Evolutionary conservation across 1,140 invertebrate species (phyloP).

Genomic region (Saccostrea glomerata): DNA sequence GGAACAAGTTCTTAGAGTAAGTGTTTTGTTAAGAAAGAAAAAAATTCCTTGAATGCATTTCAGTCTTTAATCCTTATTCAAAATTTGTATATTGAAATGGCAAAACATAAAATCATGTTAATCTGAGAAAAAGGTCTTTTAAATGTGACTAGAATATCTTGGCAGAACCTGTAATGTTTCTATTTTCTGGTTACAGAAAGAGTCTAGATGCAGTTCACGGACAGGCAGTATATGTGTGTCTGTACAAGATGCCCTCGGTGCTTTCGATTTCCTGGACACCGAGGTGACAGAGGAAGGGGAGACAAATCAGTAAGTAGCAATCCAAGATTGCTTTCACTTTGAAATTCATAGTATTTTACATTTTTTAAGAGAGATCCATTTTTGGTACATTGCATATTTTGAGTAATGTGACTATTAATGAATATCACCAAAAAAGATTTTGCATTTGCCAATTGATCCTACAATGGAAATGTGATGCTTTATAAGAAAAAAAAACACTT

Average conservation of each 20-base stretch:
- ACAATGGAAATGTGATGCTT: not conserved
- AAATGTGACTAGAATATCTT: too few species aligned
- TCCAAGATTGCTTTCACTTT: not conserved
- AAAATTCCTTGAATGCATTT: not conserved
- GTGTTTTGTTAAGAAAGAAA: constrained; percentile 38
- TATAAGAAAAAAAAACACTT: too few species aligned
- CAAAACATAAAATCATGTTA: too few species aligned
- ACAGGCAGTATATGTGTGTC: constrained; percentile 80
- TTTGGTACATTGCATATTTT: not conserved
- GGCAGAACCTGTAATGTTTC: not conserved
- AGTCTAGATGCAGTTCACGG: constrained; percentile 72
- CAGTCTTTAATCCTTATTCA: too few species aligned
- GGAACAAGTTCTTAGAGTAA: constrained; percentile 77
- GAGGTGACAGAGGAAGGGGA: constrained; percentile 75
- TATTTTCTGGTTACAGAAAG: constrained; percentile 60
- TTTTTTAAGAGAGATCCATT: too few species aligned
- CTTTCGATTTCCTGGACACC: constrained; percentile 82
- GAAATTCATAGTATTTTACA: not conserved
- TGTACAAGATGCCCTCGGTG: constrained; percentile 81
- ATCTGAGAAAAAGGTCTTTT: too few species aligned
- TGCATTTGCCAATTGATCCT: not conserved
- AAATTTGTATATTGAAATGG: too few species aligned
- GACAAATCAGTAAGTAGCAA: not conserved
- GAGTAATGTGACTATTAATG: not conserved
- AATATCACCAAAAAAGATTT: too few species aligned